Percentiles rank a stretch among this genome's conserved stretches.
Evolutionary conservation across 2,797 vertebrate genomes (phyloP).

Genomic region (Synaphobranchus kaupii): DNA sequence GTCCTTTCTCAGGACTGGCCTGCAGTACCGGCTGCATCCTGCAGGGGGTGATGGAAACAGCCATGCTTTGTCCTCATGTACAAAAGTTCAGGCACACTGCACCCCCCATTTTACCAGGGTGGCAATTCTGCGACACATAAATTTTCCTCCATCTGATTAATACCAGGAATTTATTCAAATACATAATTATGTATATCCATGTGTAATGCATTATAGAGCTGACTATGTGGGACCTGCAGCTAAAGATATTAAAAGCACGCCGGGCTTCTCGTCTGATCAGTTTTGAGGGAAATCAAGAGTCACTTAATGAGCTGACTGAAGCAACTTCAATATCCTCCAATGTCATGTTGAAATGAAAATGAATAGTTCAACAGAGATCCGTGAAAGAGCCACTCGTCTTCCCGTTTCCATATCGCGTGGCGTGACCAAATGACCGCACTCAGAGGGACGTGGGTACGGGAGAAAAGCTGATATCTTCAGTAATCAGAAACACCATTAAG

Average conservation of each 20-base stretch:
- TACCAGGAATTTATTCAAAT: constrained; percentile 33
- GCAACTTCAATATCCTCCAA: constrained; percentile 76
- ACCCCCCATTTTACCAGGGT: constrained; percentile 26
- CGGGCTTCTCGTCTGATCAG: constrained; percentile 64
- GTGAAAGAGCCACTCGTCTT: constrained; percentile 64
- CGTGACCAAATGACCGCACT: constrained; percentile 77
- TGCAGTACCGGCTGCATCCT: not conserved
- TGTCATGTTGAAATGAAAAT: constrained; percentile 82
- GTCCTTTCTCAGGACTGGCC: not conserved
- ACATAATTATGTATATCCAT: constrained; percentile 44
- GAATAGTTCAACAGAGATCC: constrained; percentile 73
- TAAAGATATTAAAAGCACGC: constrained; percentile 64
- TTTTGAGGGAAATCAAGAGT: constrained; percentile 51
- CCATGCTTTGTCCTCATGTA: not conserved
- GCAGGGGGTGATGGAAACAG: not conserved
- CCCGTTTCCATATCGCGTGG: constrained; percentile 76
- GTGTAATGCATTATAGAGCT: constrained; percentile 49
- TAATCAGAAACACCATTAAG: constrained; percentile 44
- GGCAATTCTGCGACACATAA: not conserved
- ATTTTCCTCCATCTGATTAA: constrained; percentile 41
- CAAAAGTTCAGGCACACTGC: not conserved
- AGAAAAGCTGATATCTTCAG: constrained; percentile 37
- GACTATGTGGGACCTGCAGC: constrained; percentile 50
- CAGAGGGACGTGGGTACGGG: constrained; percentile 51
- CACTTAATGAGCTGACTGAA: constrained; percentile 71